phyloP scores from a whole-genome alignment of 2,888 invertebrate genomes.

The Pardosa pseudoannulata region DNA sequence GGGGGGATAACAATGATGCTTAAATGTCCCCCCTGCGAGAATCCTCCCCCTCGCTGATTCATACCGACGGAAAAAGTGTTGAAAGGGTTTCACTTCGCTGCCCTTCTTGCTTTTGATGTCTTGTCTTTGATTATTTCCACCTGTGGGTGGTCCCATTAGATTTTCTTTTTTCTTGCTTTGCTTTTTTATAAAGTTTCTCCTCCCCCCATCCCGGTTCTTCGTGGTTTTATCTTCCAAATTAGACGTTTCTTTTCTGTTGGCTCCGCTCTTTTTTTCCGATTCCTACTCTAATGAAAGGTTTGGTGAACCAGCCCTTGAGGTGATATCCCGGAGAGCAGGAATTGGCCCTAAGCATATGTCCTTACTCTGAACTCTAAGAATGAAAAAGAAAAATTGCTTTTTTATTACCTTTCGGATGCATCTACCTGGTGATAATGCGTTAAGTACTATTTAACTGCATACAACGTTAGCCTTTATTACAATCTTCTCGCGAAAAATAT shows the following conservation, averaged over 20 bases:
- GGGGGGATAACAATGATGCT: constrained; percentile 32
- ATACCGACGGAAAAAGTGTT: constrained; percentile 53
- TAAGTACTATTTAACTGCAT: no score
- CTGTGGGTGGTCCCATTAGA: constrained; percentile 39
- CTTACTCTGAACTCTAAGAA: no score
- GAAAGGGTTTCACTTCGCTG: constrained; percentile 63
- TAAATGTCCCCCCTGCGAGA: constrained; percentile 28
- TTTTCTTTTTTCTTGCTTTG: neutral
- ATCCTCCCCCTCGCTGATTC: constrained; percentile 65
- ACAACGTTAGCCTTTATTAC: no score
- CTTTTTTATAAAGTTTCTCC: neutral
- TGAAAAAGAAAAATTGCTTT: no score
- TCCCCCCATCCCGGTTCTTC: neutral
- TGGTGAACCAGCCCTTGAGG: neutral
- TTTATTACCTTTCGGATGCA: no score
- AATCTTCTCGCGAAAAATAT: no score
- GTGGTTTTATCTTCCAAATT: constrained; percentile 43
- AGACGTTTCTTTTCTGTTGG: constrained; percentile 26
- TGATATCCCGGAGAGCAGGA: neutral
- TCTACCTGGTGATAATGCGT: no score
- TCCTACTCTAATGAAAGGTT: constrained; percentile 20
- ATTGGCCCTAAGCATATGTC: no score
- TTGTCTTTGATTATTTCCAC: constrained; percentile 14
- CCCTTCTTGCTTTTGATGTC: constrained; percentile 57
- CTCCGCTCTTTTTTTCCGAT: neutral